Percentiles rank a stretch among this genome's conserved stretches.
Conservation (phyloP, 2,797 vertebrate species). For the Rhincodon typus region DNA sequence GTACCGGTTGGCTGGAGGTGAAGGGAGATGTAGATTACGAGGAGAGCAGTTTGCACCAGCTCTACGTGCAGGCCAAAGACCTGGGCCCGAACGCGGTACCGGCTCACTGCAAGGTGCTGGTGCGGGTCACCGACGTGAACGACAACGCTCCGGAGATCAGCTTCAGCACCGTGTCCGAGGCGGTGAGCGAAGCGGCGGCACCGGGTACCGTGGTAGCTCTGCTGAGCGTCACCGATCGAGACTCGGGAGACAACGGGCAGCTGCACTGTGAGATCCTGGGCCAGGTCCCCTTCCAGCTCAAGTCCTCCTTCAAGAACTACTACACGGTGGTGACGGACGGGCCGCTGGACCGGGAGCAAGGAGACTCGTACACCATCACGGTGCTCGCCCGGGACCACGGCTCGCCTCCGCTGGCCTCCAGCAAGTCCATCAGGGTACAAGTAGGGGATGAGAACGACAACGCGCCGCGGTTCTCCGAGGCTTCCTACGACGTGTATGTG, state of each 20-base stretch:
- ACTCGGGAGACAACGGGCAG: conserved; percentile 88
- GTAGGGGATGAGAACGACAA: conserved; percentile 95
- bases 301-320: conserved; percentile 87
- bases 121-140: conserved; percentile 79
- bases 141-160: conserved; percentile 93
- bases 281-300: conserved; percentile 86
- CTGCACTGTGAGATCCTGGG: conserved; percentile 86
- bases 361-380: conserved; percentile 82
- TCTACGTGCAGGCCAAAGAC: conserved; percentile 95
- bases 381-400: conserved; percentile 83
- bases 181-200: conserved; percentile 83
- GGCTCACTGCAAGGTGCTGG: conserved; percentile 91
- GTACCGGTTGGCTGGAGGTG: conserved; percentile 85
- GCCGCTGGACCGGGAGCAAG: conserved; percentile 77
- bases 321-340: conserved; percentile 89
- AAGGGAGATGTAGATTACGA: conserved; percentile 88
- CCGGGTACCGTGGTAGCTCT: conserved; percentile 90
- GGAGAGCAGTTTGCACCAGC: conserved; percentile 83
- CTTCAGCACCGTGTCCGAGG: conserved; percentile 91
- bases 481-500: conserved; percentile 85
- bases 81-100: conserved; percentile 91
- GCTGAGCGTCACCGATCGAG: conserved; percentile 85
- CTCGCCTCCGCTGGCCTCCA: conserved; percentile 74
- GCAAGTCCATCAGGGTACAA: conserved; percentile 84
- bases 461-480: conserved; percentile 82